Base-by-base conservation (phyloP, 1,140 invertebrate genomes). In the Gryon sp. region DNA sequence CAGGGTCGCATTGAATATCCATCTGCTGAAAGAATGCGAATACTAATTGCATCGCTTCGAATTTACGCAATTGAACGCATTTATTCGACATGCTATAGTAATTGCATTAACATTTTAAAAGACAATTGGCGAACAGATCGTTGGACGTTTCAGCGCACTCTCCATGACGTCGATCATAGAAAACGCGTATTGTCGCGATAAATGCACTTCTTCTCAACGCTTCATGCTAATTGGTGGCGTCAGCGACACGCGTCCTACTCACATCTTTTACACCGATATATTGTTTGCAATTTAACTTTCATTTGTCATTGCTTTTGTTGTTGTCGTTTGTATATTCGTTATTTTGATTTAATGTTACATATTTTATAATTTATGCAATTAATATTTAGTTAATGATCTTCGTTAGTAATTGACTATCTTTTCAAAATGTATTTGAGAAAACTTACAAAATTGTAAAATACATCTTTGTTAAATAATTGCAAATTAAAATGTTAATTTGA, bases 41-140 rank as follows among this genome's bases (percentile, higher is more conserved):
- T 76, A 77, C 73, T 80, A 82, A 82, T 84, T 78, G 80, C 40
- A 41, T 52, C 52, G 48, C 63, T 70, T 66, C 63, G 36, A 50
- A 75, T 69, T 79, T 80, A 63, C 66, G 76, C 83, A 84, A 85
- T 83, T 83, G 80, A 75, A 79, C 75, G 72, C 79, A 80, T 82
- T 82, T 75, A 78, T 85, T 84, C 76, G 78, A 69, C 78, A 57
- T 70, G 32, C 26, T 16, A 19, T 76, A 78, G 63, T 83, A 83
- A 85, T 84, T 82, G 74, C 81, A 75, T 83, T 83, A 81, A 81
- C 77, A 19, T 80, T 74, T 78, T 60, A 46, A 53, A 68, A 66
- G 72, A 75, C 72, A 79, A 83, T 81, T 57, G 62, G 52, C 46
- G 62, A 34, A 30, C 59, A 30, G 66, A 20, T 72, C 26, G 59